phyloP scores from a whole-genome alignment of 2,113 vertebrate species.

The Coregonus clupeaformis region DNA sequence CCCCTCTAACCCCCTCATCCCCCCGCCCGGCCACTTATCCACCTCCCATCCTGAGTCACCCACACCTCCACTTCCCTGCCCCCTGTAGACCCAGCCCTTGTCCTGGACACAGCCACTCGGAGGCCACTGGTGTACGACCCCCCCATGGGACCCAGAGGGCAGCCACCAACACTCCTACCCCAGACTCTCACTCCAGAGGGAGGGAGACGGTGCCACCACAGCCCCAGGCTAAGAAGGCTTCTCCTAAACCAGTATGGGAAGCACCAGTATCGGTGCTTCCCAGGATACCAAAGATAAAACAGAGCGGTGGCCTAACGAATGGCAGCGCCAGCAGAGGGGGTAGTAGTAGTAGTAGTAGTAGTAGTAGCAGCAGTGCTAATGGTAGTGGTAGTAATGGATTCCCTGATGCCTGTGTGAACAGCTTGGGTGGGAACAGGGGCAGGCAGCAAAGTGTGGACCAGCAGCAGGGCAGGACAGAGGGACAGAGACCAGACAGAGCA shows the following conservation, averaged over 20 bases:
- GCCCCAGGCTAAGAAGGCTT: conserved; percentile 52
- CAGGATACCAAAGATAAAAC: conserved; percentile 92
- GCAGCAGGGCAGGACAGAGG: conserved; percentile 54
- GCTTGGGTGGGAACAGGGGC: conserved; percentile 81
- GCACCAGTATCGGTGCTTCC: conserved; percentile 84
- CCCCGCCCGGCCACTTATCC: not conserved
- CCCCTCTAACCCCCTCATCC: conserved; percentile 13
- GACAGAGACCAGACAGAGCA: conserved; percentile 54
- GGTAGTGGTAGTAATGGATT: conserved; percentile 54
- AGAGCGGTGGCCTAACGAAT: conserved; percentile 42
- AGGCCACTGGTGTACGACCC: conserved; percentile 48
- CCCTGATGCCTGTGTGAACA: conserved; percentile 78
- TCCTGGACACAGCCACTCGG: conserved; percentile 23
- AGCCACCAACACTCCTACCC: not conserved
- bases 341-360: conserved; percentile 40
- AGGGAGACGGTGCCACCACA: conserved; percentile 34
- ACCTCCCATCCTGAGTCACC: conserved; percentile 24
- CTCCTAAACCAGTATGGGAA: conserved; percentile 74
- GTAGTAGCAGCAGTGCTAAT: conserved; percentile 14
- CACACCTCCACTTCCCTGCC: conserved; percentile 49
- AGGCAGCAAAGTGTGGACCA: conserved; percentile 66
- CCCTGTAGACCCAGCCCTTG: conserved; percentile 53
- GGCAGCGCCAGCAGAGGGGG: conserved; percentile 39
- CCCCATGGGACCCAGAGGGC: not conserved
- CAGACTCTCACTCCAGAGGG: conserved; percentile 48